A percentile compares a stretch with the other conserved stretches of the same genome.
These are phyloP conservation scores for Hypotaenidia okinawae DNA, from an alignment of 2,797 vertebrate genomes.

Conservation along the genomic window DNA sequence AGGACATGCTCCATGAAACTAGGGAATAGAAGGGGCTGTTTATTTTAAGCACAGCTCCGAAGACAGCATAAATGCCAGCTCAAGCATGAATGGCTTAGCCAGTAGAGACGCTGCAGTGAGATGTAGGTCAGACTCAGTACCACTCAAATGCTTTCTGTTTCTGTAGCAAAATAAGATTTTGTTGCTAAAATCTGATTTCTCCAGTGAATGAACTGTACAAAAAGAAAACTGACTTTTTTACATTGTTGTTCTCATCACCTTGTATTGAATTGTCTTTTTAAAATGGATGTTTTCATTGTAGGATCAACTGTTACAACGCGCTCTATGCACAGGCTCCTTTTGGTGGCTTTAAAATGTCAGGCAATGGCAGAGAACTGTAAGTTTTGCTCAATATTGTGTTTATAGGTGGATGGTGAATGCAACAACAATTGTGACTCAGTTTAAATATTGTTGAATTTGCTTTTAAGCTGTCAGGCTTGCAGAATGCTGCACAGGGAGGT, in stretches of 20 bases:
- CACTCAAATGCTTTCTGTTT: background rate
- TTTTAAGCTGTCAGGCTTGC: background rate
- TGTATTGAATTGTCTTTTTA: background rate
- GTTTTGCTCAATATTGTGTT: conserved; percentile 56
- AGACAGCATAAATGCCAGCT: background rate
- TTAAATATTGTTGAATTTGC: background rate
- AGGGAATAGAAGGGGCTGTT: background rate
- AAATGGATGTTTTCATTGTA: conserved; percentile 61
- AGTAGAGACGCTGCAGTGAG: background rate
- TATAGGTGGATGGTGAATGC: background rate
- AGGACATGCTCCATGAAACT: background rate
- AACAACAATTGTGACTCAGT: background rate
- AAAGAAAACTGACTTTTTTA: background rate
- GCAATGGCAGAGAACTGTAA: conserved; percentile 96
- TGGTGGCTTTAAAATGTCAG: conserved; percentile 96
- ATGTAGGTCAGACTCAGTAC: background rate
- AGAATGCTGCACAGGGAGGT: background rate
- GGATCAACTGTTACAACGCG: conserved; percentile 97
- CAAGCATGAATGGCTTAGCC: background rate
- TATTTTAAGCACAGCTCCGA: background rate
- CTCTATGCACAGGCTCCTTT: conserved; percentile 92
- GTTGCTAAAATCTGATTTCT: background rate
- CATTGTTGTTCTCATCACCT: background rate
- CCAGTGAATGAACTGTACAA: background rate
- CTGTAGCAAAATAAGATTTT: conserved; percentile 4